A percentile compares a stretch with the other conserved stretches of the same genome.
Conservation (phyloP, 2,113 vertebrate species). For the Gorsachius goisagi region DNA sequence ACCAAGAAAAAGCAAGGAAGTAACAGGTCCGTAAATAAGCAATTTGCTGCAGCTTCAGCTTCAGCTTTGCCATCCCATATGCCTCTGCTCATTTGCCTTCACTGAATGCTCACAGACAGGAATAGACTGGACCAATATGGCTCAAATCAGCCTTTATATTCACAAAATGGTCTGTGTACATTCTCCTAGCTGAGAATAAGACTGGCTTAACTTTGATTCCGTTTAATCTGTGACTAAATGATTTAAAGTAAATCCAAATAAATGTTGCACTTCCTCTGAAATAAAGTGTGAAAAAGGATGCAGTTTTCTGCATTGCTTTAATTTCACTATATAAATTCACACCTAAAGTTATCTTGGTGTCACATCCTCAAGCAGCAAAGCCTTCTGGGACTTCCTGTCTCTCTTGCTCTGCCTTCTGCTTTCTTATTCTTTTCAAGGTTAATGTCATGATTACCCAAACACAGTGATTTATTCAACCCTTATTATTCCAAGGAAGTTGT, state of each 20-base stretch:
- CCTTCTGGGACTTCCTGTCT: not conserved
- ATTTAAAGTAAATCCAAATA: not conserved
- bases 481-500: conserved; percentile 62
- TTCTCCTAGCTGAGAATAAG: not conserved
- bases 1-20: not conserved
- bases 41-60: not conserved
- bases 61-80: not conserved
- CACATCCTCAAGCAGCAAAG: not conserved
- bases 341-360: not conserved
- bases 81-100: not conserved
- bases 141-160: not conserved
- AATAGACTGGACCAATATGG: not conserved
- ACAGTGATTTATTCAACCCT: conserved; percentile 52
- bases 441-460: not conserved
- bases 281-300: not conserved
- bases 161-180: not conserved
- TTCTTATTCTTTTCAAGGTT: conserved; percentile 30
- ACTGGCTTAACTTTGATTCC: not conserved
- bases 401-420: not conserved
- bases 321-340: not conserved
- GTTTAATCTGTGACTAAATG: not conserved
- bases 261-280: not conserved
- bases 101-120: not conserved
- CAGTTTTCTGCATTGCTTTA: not conserved
- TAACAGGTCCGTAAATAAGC: not conserved